Conservation (phyloP, 2,113 vertebrate species). For the Haemorhous mexicanus region DNA sequence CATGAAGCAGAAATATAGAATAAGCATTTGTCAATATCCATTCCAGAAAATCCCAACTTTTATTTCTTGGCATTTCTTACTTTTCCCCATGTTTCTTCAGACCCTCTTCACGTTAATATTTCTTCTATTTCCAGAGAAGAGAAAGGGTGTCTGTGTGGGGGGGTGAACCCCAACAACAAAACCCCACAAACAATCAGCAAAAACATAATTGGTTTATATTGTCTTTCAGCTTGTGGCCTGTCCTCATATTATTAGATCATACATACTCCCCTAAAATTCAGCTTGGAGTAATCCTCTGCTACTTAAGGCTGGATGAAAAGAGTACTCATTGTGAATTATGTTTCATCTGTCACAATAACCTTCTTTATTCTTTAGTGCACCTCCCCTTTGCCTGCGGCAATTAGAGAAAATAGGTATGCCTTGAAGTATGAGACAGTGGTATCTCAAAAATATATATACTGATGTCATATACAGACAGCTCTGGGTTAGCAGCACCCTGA, state of each 20-base stretch:
- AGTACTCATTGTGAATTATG: conserved; percentile 79
- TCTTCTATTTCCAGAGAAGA: conserved; percentile 59
- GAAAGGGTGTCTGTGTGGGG: accelerated
- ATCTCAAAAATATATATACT: conserved; percentile 67
- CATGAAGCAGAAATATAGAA: conserved; percentile 56
- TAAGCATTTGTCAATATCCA: conserved; percentile 45
- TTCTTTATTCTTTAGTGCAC: conserved; percentile 76
- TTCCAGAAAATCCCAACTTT: conserved; percentile 54
- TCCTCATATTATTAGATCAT: conserved; percentile 62
- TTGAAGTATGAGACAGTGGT: conserved; percentile 67
- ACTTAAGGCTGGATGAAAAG: conserved; percentile 74
- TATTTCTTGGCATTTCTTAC: conserved; percentile 52
- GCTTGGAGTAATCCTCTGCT: conserved; percentile 73
- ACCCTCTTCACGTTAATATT: conserved; percentile 43
- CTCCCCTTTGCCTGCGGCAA: conserved; percentile 78
- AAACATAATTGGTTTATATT: conserved; percentile 47
- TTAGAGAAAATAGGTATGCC: conserved; percentile 78
- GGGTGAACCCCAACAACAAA: not conserved
- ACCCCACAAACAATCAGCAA: conserved; percentile 42
- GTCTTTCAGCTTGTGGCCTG: conserved; percentile 58
- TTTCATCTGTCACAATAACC: conserved; percentile 81
- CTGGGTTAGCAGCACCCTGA: conserved; percentile 39
- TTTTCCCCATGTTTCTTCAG: conserved; percentile 55
- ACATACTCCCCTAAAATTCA: conserved; percentile 70
- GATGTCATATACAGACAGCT: conserved; percentile 48